These are phyloP conservation scores for Hydrotaea cyrtoneurina DNA, from an alignment of 2,888 invertebrate species.

Conservation along the genomic window DNA sequence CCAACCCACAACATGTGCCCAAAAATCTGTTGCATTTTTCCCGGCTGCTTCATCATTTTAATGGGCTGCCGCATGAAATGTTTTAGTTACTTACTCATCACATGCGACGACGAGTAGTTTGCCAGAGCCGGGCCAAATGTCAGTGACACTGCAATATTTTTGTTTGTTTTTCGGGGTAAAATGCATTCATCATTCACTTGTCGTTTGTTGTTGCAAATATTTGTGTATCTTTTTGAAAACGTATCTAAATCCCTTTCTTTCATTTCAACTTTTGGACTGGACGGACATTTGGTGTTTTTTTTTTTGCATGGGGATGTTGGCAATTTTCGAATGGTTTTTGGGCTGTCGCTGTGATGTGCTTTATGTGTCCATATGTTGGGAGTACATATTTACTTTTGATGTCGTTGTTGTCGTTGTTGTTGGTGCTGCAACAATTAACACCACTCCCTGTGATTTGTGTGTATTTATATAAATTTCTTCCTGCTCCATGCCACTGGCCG, in stretches of 20 bases:
- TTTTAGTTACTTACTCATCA: slow-evolving; percentile 5
- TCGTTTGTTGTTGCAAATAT: slow-evolving; percentile 25
- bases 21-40: slow-evolving; percentile 46
- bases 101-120: not conserved
- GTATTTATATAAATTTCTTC: slow-evolving; percentile 11
- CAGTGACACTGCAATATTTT: slow-evolving; percentile 31
- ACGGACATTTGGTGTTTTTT: not conserved
- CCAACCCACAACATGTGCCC: not conserved
- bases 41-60: slow-evolving; percentile 21
- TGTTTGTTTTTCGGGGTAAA: slow-evolving; percentile 11
- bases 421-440: slow-evolving; percentile 40
- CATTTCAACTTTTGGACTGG: not conserved
- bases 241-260: slow-evolving; percentile 49
- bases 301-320: not conserved
- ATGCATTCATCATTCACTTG: slow-evolving; percentile 52
- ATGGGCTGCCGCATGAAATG: not conserved
- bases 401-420: not conserved
- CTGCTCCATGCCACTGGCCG: not conserved
- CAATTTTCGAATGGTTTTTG: not conserved
- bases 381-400: not conserved
- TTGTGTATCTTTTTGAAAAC: slow-evolving; percentile 47
- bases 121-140: not conserved
- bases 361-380: slow-evolving; percentile 52
- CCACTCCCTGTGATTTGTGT: slow-evolving; percentile 34
- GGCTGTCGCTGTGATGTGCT: slow-evolving; percentile 19